Evolutionary conservation across 1,140 invertebrate species (phyloP).

Genomic region (Pogonomyrmex barbatus): DNA sequence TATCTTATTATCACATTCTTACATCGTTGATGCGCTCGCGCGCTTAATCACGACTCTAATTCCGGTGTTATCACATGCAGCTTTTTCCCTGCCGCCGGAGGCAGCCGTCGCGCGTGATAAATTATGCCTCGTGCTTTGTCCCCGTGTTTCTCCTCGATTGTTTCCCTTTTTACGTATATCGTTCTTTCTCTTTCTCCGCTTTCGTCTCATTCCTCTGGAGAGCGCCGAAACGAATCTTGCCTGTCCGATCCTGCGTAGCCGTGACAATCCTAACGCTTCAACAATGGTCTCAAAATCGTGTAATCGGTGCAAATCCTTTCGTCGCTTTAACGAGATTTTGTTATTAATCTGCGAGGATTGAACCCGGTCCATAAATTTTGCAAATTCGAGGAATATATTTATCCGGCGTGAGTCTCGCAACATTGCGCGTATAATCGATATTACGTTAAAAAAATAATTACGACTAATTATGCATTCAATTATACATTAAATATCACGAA

Average conservation of each 20-base stretch:
- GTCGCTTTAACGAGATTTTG: constrained; percentile 22
- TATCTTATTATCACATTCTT: constrained; percentile 43
- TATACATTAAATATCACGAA: not conserved
- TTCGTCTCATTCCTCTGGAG: constrained; percentile 24
- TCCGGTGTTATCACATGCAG: constrained; percentile 65
- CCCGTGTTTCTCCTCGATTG: constrained; percentile 49
- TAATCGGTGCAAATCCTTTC: constrained; percentile 19
- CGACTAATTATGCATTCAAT: not conserved
- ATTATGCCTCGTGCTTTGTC: constrained; percentile 66
- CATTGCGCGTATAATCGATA: not conserved
- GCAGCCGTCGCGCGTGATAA: constrained; percentile 64
- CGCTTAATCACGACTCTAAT: constrained; percentile 72
- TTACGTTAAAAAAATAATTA: not conserved
- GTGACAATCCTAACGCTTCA: constrained; percentile 30
- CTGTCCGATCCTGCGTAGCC: constrained; percentile 3
- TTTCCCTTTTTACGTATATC: constrained; percentile 45
- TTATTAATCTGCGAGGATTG: constrained; percentile 31
- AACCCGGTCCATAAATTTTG: not conserved
- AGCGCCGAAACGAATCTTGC: not conserved
- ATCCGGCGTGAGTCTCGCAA: not conserved
- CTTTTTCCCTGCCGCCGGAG: constrained; percentile 44
- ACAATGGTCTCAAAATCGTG: constrained; percentile 16
- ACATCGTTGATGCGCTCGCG: constrained; percentile 17
- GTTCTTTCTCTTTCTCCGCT: not conserved
- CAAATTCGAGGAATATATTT: not conserved